A percentile compares a stretch with the other conserved stretches of the same genome.
Conservation (phyloP, 2,113 vertebrate species). For the Himantopus leucocephalus region DNA sequence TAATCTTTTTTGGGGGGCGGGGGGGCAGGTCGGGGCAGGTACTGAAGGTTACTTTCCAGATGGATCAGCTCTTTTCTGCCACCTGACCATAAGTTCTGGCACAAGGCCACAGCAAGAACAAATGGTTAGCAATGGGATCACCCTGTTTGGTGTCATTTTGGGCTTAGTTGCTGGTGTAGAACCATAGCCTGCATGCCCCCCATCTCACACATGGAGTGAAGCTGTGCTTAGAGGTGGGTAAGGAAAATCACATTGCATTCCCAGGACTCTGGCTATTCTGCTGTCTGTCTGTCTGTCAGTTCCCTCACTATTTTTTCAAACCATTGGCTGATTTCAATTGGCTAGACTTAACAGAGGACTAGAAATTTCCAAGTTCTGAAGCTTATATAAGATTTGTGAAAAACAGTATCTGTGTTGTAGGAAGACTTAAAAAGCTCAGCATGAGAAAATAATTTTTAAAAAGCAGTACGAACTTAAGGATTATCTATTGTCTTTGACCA, state of each 20-base stretch:
- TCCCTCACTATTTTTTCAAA: background rate
- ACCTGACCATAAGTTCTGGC: background rate
- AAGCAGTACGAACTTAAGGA: background rate
- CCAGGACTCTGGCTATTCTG: background rate
- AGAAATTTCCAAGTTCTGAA: background rate
- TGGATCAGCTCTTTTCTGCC: background rate
- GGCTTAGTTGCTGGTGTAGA: background rate
- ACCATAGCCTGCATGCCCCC: background rate
- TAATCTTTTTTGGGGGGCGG: background rate
- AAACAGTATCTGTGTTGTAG: background rate
- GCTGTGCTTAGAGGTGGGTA: background rate
- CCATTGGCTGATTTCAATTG: background rate
- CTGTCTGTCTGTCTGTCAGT: background rate
- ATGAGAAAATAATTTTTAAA: background rate
- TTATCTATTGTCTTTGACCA: background rate
- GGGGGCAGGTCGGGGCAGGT: background rate
- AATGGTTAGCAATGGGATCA: background rate
- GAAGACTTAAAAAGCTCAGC: background rate
- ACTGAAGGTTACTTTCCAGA: background rate
- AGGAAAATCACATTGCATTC: background rate
- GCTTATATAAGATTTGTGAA: background rate
- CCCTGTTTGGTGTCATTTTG: background rate
- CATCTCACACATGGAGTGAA: background rate
- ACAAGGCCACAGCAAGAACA: background rate
- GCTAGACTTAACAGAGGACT: background rate